A percentile compares a stretch with the other conserved stretches of the same genome.
phyloP scores from a whole-genome alignment of 2,797 vertebrate species.

The Rousettus madagascariensis region DNA sequence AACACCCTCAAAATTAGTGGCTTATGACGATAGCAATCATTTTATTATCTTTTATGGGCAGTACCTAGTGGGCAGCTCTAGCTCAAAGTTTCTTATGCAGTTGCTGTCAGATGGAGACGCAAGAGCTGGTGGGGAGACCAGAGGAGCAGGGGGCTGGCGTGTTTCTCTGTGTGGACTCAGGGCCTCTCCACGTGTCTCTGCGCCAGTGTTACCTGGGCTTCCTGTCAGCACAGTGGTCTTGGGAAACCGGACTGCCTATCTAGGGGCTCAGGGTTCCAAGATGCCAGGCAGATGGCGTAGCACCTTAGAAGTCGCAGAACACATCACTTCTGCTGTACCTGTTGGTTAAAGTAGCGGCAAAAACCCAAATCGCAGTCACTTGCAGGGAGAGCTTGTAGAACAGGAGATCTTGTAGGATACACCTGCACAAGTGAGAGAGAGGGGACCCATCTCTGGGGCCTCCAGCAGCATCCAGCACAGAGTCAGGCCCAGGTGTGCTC shows the following conservation, averaged over 20 bases:
- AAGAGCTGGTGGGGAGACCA: no score
- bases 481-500: fast-evolving
- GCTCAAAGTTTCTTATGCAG: background rate
- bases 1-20: background rate
- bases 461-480: background rate
- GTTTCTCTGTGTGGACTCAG: background rate
- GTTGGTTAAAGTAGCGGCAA: background rate
- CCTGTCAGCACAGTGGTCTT: background rate
- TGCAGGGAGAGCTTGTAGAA: background rate
- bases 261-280: background rate
- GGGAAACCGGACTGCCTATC: fast-evolving
- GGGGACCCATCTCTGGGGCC: background rate
- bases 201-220: background rate
- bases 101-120: background rate
- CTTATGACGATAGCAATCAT: background rate
- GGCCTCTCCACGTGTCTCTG: background rate
- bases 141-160: background rate
- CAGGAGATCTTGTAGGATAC: background rate
- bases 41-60: background rate
- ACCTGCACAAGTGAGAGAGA: no score
- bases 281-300: no score
- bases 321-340: background rate
- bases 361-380: background rate
- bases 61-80: background rate
- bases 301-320: fast-evolving